Percentiles rank a stretch among this genome's conserved stretches.
phyloP scores from a whole-genome alignment of 2,797 vertebrate species.

The Cacajao melanocephalus region DNA sequence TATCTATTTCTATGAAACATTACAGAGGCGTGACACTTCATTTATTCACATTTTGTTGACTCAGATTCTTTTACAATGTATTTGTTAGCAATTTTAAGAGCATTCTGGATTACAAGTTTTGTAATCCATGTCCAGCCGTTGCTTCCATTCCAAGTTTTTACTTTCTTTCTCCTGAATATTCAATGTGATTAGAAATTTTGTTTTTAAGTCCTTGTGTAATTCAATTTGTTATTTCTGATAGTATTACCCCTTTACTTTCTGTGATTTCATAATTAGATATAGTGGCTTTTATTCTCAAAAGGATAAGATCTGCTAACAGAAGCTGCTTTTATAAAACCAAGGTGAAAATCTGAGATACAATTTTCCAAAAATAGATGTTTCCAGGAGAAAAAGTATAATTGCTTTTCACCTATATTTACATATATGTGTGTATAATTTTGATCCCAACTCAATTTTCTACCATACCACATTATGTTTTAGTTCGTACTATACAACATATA shows the following conservation, averaged over 20 bases:
- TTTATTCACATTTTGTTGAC: not conserved
- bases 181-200: conserved; percentile 7
- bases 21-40: not conserved
- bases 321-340: conserved; percentile 1
- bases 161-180: not conserved
- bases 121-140: not conserved
- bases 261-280: conserved; percentile 57
- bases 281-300: conserved; percentile 55
- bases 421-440: not conserved
- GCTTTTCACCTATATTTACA: not conserved
- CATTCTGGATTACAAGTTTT: not conserved
- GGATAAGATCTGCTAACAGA: conserved; percentile 58
- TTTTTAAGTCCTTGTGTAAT: conserved; percentile 21
- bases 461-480: not conserved
- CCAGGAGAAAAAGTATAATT: not conserved
- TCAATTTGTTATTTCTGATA: conserved; percentile 59
- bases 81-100: conserved; percentile 36
- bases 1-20: not conserved
- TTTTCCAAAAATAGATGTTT: not conserved
- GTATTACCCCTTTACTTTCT: conserved; percentile 46
- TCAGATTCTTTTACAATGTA: not conserved
- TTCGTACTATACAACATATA: not conserved
- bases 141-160: not conserved
- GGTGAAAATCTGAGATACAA: not conserved
- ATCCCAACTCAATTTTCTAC: not conserved